A percentile compares a stretch with the other conserved stretches of the same genome.
phyloP scores from a whole-genome alignment of 2,113 vertebrate species.

The Numenius arquata region DNA sequence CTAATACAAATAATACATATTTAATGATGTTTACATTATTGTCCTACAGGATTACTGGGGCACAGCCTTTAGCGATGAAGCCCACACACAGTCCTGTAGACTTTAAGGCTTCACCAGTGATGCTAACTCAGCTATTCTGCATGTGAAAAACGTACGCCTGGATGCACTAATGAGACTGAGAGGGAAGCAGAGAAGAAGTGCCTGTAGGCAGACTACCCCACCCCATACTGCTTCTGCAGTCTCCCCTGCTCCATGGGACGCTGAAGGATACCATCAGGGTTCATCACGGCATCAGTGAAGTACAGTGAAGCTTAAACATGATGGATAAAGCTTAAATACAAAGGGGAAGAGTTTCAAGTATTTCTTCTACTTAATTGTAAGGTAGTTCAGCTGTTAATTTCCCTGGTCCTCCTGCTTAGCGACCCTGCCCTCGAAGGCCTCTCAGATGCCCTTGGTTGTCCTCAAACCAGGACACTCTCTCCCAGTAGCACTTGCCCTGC shows the following conservation, averaged over 20 bases:
- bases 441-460: neutral
- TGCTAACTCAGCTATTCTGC: neutral
- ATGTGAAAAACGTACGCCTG: neutral
- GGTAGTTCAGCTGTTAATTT: neutral
- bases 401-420: neutral
- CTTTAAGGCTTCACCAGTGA: neutral
- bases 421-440: neutral
- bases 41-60: neutral
- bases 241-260: neutral
- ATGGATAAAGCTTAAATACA: neutral
- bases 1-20: neutral
- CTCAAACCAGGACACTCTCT: neutral
- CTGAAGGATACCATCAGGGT: neutral
- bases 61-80: neutral
- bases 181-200: neutral
- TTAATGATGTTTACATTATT: neutral
- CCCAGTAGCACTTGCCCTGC: neutral
- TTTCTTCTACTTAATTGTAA: neutral
- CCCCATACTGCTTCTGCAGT: fast-evolving
- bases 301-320: neutral
- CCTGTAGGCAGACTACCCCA: neutral
- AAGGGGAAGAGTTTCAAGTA: neutral
- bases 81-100: too few relatives aligned
- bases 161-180: neutral
- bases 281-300: neutral